These are phyloP conservation scores for Lithobates sylvaticus DNA, from an alignment of 2,797 vertebrate species.

Conservation along the genomic window DNA sequence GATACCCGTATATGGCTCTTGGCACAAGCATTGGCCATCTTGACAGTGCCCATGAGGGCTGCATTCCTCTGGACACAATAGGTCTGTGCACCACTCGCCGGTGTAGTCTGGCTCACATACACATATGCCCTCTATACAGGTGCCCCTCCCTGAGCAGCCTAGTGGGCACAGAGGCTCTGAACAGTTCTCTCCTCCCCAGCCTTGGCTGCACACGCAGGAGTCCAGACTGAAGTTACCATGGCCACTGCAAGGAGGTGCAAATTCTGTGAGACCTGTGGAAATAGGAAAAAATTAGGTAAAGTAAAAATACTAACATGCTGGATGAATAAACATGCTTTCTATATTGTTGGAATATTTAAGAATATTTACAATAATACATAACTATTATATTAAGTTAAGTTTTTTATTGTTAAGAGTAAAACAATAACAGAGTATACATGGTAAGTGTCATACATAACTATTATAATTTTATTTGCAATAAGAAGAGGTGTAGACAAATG, in stretches of 20 bases:
- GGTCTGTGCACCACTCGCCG: constrained; percentile 93
- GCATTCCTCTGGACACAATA: constrained; percentile 88
- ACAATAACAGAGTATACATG: too few relatives aligned
- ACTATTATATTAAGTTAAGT: too few relatives aligned
- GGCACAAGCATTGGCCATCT: constrained; percentile 93
- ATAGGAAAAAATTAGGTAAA: not conserved
- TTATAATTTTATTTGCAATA: too few relatives aligned
- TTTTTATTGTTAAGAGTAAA: too few relatives aligned
- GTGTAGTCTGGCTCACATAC: constrained; percentile 91
- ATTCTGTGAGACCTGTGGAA: constrained; percentile 77
- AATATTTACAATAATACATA: too few relatives aligned
- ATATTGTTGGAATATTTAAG: too few relatives aligned
- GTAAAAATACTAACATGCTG: too few relatives aligned
- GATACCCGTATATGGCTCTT: constrained; percentile 89
- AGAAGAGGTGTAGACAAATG: too few relatives aligned
- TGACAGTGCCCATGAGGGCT: constrained; percentile 90
- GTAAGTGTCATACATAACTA: too few relatives aligned
- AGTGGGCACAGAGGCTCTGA: constrained; percentile 88
- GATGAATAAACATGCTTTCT: too few relatives aligned
- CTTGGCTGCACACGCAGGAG: constrained; percentile 90
- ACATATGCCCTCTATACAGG: constrained; percentile 93
- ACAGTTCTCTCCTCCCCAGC: constrained; percentile 96
- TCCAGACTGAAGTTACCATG: constrained; percentile 96
- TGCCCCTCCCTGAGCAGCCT: constrained; percentile 91
- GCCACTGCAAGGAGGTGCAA: constrained; percentile 88